phyloP scores from a whole-genome alignment of 2,888 invertebrate species.

The Oxycera nigricornis region DNA sequence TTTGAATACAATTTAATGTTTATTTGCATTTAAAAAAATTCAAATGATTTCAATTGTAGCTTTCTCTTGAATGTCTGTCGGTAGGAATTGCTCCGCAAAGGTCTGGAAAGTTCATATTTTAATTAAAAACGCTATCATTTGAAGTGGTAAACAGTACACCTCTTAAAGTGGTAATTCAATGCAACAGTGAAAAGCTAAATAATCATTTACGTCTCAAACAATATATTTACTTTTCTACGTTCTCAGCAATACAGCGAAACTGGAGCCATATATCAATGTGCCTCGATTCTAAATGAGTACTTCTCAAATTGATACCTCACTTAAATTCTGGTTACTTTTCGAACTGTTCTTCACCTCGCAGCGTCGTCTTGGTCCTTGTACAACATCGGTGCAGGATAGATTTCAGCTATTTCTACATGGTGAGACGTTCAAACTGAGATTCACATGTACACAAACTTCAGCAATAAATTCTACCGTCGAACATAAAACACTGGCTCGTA shows the following conservation, averaged over 20 bases:
- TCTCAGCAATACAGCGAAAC: background rate
- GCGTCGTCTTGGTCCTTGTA: too few relatives aligned
- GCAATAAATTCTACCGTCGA: constrained; percentile 47
- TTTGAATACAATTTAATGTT: too few relatives aligned
- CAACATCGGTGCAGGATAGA: constrained; percentile 7
- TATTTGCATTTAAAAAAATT: too few relatives aligned
- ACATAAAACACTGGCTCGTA: constrained; percentile 47
- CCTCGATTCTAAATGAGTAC: constrained; percentile 15
- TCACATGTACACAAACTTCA: constrained; percentile 44
- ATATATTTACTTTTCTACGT: background rate
- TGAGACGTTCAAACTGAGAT: constrained; percentile 31
- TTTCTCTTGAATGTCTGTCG: too few relatives aligned
- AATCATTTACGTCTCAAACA: background rate
- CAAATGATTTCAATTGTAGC: too few relatives aligned
- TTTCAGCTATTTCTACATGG: constrained; percentile 37
- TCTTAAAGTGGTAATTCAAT: too few relatives aligned
- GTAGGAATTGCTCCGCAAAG: too few relatives aligned
- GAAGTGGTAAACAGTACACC: too few relatives aligned
- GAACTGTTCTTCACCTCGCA: background rate
- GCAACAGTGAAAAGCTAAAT: constrained; percentile 8
- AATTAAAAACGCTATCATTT: too few relatives aligned
- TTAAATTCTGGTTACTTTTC: constrained; percentile 39
- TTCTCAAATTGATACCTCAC: constrained; percentile 40
- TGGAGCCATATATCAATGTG: constrained; percentile 7
- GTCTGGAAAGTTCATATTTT: too few relatives aligned